Percentiles rank a stretch among this genome's conserved stretches.
phyloP scores from a whole-genome alignment of 2,888 invertebrate species.

The Caradrina kadenii region DNA sequence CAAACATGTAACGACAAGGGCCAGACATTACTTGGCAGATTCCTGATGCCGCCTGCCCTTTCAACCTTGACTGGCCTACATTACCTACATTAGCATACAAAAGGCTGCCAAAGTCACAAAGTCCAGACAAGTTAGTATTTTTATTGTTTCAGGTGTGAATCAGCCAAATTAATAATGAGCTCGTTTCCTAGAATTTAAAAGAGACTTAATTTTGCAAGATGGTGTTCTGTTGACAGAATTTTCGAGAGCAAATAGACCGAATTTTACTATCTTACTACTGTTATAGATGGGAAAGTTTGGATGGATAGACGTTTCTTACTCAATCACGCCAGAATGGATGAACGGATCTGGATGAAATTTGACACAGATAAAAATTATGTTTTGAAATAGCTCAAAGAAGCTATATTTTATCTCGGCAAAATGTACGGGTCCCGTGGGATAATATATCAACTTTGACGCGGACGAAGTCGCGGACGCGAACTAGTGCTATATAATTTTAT shows the following conservation, averaged over 20 bases:
- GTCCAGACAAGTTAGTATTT: background rate
- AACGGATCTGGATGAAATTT: no score
- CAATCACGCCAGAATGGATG: no score
- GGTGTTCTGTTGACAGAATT: background rate
- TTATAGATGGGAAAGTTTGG: no score
- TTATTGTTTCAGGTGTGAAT: background rate
- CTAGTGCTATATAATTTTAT: background rate
- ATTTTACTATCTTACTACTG: no score
- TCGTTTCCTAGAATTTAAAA: background rate
- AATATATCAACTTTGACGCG: no score
- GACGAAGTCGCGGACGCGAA: no score
- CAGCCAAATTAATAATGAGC: background rate
- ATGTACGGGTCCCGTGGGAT: no score
- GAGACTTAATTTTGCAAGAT: no score
- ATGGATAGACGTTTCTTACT: no score
- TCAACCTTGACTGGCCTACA: constrained; percentile 2
- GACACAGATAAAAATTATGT: no score
- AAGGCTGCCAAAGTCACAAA: constrained; percentile 4
- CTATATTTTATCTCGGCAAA: no score
- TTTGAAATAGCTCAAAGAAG: background rate
- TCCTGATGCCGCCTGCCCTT: background rate
- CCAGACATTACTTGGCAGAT: constrained; percentile 8
- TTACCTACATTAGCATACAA: background rate
- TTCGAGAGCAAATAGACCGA: no score
- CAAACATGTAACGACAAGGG: background rate